phyloP scores from a whole-genome alignment of 2,113 vertebrate species.

The Thamnophis sirtalis region DNA sequence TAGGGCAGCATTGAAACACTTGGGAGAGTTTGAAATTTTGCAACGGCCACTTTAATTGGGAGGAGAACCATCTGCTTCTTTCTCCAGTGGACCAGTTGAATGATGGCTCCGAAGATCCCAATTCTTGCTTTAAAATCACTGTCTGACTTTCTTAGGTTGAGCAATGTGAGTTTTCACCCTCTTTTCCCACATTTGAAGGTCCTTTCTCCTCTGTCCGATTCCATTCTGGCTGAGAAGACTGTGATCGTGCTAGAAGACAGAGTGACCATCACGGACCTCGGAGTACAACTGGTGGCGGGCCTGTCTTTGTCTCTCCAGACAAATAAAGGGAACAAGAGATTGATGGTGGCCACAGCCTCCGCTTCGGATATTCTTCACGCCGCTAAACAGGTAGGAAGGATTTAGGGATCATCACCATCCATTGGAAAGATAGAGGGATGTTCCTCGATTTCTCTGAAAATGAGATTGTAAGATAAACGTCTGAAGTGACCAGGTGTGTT shows the following conservation, averaged over 20 bases:
- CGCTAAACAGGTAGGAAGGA: conserved; percentile 78
- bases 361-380: conserved; percentile 83
- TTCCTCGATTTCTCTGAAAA: background rate
- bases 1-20: background rate
- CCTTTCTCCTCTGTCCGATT: conserved; percentile 90
- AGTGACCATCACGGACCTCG: conserved; percentile 87
- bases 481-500: background rate
- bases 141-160: background rate
- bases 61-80: background rate
- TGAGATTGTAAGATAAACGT: background rate
- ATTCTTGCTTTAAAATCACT: background rate
- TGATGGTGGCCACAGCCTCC: conserved; percentile 76
- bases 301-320: conserved; percentile 79
- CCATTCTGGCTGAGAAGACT: conserved; percentile 94
- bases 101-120: too few relatives aligned
- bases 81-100: background rate
- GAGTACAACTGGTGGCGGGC: conserved; percentile 85
- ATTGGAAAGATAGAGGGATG: background rate
- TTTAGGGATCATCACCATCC: background rate
- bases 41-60: background rate
- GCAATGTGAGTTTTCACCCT: background rate
- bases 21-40: background rate
- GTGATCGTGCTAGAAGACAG: conserved; percentile 90
- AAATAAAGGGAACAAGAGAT: conserved; percentile 77
- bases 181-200: conserved; percentile 69